Conservation (phyloP, 2,113 vertebrate species). For the Ceyx margarethae region DNA sequence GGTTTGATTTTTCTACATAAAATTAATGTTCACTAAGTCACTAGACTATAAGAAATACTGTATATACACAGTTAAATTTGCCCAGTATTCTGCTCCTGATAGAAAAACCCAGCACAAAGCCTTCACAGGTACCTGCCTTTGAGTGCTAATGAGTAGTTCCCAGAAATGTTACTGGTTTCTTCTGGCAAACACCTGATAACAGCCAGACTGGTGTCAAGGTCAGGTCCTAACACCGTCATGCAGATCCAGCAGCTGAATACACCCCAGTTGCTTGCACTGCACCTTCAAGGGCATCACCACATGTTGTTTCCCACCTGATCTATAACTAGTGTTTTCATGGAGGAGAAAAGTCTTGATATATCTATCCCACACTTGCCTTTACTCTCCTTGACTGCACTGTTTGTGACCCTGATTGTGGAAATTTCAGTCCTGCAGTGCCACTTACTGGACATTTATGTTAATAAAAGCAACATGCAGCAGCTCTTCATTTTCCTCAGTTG, state of each 20-base stretch:
- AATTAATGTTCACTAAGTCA: background rate
- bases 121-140: background rate
- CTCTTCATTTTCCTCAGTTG: background rate
- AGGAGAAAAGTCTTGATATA: background rate
- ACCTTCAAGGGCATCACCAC: background rate
- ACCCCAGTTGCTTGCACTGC: background rate
- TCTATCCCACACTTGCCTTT: background rate
- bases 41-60: background rate
- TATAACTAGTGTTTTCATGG: background rate
- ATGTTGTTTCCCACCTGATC: background rate
- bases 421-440: conserved; percentile 60
- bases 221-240: background rate
- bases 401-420: background rate
- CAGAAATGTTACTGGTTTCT: background rate
- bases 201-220: background rate
- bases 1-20: background rate
- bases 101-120: background rate
- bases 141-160: background rate
- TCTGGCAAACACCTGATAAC: background rate
- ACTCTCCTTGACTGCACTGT: background rate
- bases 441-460: conserved; percentile 30
- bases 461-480: background rate
- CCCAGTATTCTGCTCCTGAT: background rate
- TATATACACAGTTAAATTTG: fast-evolving
- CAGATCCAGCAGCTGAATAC: background rate